Conservation (phyloP, 2,797 vertebrate species). For the Darevskia mixta region DNA sequence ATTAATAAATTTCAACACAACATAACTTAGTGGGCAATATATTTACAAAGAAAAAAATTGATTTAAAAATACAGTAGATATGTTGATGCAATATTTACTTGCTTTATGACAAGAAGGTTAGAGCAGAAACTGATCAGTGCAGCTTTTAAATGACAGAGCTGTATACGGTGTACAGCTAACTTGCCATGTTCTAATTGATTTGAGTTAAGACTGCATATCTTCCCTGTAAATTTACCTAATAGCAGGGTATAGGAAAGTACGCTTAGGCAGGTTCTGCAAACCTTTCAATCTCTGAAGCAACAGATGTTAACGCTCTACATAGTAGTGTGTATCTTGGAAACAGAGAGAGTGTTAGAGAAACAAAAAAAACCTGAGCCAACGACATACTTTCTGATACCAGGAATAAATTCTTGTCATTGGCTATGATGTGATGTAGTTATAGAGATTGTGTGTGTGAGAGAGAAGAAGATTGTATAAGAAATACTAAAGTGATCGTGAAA, state of each 20-base stretch:
- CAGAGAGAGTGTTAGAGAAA: conserved; percentile 78
- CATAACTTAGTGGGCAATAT: not conserved
- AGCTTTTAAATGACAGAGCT: not conserved
- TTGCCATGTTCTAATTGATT: conserved; percentile 59
- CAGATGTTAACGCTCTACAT: conserved; percentile 80
- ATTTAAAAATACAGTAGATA: not conserved
- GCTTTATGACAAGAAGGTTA: not conserved
- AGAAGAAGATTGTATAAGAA: conserved; percentile 48
- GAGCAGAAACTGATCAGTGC: conserved; percentile 7
- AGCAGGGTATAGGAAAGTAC: conserved; percentile 57
- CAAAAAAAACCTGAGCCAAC: conserved; percentile 77
- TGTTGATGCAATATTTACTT: not conserved
- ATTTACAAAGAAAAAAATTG: not conserved
- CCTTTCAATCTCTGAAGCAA: conserved; percentile 77
- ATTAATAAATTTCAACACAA: not conserved
- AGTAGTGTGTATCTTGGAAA: conserved; percentile 82
- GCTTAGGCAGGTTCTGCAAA: conserved; percentile 64
- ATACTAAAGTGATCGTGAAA: conserved; percentile 22
- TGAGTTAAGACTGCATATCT: conserved; percentile 67
- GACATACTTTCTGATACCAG: conserved; percentile 71
- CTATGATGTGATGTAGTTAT: conserved; percentile 63
- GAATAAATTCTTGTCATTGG: conserved; percentile 65
- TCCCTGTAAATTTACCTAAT: conserved; percentile 56
- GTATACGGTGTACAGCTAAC: conserved; percentile 40
- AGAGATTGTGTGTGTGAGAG: conserved; percentile 25